Evolutionary conservation across 92 coral and sea anemone genomes (phyloP).

Genomic region (Phenganax marumi): DNA sequence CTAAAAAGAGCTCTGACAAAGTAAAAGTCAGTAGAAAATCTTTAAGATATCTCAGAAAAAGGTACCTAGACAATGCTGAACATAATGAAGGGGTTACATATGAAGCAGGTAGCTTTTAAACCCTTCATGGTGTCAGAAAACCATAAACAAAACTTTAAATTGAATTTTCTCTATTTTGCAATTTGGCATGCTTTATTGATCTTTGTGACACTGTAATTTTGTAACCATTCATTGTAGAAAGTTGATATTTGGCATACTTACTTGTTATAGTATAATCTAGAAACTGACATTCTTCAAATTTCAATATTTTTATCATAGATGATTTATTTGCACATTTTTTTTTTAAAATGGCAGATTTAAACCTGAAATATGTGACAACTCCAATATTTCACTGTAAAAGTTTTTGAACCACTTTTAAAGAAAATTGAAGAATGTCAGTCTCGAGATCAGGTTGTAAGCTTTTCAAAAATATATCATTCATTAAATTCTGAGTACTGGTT

Average conservation of each 20-base stretch:
- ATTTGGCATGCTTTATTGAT: constrained; percentile 8
- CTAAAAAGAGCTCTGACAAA: constrained; percentile 12
- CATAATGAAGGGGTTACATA: not conserved
- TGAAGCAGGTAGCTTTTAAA: too few species aligned
- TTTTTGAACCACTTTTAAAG: not conserved
- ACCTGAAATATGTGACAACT: not conserved
- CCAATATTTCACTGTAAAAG: not conserved
- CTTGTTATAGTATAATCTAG: not conserved
- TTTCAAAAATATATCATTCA: constrained; percentile 1
- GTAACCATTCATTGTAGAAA: not conserved
- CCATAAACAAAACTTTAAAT: constrained; percentile 2
- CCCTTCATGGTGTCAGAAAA: too few species aligned
- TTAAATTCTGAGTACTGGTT: not conserved
- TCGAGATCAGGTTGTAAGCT: constrained; percentile 8
- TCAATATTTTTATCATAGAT: not conserved
- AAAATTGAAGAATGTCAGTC: not conserved
- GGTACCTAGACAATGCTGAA: constrained; percentile 11
- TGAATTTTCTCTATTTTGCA: not conserved
- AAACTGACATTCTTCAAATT: constrained; percentile 7
- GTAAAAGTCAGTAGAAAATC: constrained; percentile 2
- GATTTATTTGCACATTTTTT: not conserved
- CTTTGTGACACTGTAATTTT: constrained; percentile 22
- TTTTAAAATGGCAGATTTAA: not conserved
- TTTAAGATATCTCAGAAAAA: constrained; percentile 14
- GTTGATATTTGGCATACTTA: not conserved